Evolutionary conservation across 2,797 vertebrate genomes (phyloP), one percentile per base, ranked within the genome.

Genomic region (Lepidocolaptes lacrymiger): DNA sequence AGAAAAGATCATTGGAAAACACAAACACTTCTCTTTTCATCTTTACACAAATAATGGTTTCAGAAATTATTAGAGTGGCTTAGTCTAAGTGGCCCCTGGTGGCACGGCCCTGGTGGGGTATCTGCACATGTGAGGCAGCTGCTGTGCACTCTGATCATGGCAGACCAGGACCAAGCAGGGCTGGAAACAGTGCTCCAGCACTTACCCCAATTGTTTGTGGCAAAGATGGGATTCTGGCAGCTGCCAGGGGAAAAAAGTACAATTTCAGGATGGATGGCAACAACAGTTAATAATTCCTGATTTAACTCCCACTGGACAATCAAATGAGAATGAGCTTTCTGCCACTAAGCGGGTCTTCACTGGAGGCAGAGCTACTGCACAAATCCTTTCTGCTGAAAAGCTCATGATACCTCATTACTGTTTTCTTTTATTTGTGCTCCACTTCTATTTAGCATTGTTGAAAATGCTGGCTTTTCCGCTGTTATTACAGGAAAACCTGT

Each of bases 231-330:
- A 94, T 96, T 93, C 94, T 68, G 91, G 91, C 80, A 94, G 88
- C 85, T 91, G 85, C 67, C 77, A 82, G 30, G 96, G 93, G 85
- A 22, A 76, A 88, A 90, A 96, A 90, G 7, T 0, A 1, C 41
- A 86, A 89, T 95, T 96, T 88, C 82, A 91, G 85, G 74, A 54
- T 61, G 80, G 67, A 77, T 95, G 83, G 56, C 2, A 6, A 87
- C 92, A 94, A 94, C 80, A 54, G 85, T 71, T 95, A 91, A 91
- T 96, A 95, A 97, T 85, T 83, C 80, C 77, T 64, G 67, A 88
- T 91, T 93, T 87, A 79, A 85, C 30, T 96, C 93, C 89, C 96
- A 34, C 37, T 41, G 71, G 88, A 91, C 74, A 79, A 69, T n/a
- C 77, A 96, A 88, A 86, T 43, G 67, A 79, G 88, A 88, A 91